These are phyloP conservation scores for Parthenolecanium corni DNA, from an alignment of 2,888 invertebrate species.

Conservation along the genomic window DNA sequence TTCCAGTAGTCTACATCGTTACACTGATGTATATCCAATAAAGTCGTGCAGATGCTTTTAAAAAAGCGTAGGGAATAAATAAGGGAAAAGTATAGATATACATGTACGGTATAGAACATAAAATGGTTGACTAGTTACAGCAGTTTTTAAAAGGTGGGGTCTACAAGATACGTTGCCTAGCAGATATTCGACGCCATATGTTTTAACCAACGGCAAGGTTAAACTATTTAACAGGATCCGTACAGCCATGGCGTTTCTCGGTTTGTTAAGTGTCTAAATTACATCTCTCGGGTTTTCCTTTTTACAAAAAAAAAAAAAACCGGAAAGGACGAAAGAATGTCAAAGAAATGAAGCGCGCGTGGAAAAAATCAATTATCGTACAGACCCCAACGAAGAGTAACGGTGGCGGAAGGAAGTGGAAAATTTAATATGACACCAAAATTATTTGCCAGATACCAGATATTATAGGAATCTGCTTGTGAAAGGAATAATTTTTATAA, in stretches of 20 bases:
- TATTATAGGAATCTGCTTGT: no score
- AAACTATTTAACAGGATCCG: constrained; percentile 24
- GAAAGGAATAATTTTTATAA: no score
- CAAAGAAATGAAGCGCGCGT: constrained; percentile 1
- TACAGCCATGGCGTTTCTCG: constrained; percentile 17
- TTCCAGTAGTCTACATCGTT: no score
- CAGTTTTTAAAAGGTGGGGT: not conserved
- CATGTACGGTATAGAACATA: no score
- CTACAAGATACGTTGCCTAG: constrained; percentile 18
- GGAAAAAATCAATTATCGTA: no score
- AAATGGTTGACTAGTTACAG: no score
- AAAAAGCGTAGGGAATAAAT: not conserved
- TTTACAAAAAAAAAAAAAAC: not conserved
- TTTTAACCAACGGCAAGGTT: constrained; percentile 26
- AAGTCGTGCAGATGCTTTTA: constrained; percentile 4
- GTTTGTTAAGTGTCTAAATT: constrained; percentile 18
- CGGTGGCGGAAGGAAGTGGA: no score
- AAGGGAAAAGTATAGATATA: not conserved
- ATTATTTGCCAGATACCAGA: no score
- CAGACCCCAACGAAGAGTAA: no score
- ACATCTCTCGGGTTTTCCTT: constrained; percentile 1
- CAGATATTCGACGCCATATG: constrained; percentile 25
- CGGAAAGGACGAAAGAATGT: constrained; percentile 7
- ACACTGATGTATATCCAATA: not conserved
- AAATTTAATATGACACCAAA: no score